Conservation (phyloP, 2,888 invertebrate species). For the Ganaspis brasiliensis region DNA sequence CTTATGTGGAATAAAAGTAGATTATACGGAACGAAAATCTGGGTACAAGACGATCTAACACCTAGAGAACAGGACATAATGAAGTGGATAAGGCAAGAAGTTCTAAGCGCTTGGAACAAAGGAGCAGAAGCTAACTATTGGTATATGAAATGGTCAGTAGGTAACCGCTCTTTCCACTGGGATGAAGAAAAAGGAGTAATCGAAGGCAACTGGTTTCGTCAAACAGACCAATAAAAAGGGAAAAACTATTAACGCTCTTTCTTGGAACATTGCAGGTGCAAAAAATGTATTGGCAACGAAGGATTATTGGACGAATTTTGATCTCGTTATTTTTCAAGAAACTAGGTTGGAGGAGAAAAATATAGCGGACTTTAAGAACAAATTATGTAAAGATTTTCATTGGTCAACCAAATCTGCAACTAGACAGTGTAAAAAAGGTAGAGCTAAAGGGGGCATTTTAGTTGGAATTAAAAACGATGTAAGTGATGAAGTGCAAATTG, state of each 20-base stretch:
- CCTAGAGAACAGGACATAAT: not conserved
- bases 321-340: constrained; percentile 6
- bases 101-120: not conserved
- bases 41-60: not conserved
- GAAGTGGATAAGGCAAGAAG: not conserved
- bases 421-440: not conserved
- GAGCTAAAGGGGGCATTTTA: constrained; percentile 1
- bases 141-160: not conserved
- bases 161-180: not conserved
- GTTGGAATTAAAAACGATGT: not conserved
- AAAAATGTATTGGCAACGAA: not conserved
- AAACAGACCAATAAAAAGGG: not conserved
- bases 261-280: not conserved
- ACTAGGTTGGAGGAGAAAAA: not conserved
- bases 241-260: not conserved
- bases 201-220: not conserved
- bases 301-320: not conserved
- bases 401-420: not conserved
- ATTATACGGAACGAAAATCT: not conserved
- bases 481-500: not conserved
- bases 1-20: not conserved
- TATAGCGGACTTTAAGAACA: not conserved
- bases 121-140: not conserved
- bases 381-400: not conserved
- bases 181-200: not conserved